A percentile compares a stretch with the other conserved stretches of the same genome.
Conservation (phyloP, 2,797 vertebrate species). For the Hoplostethus atlanticus region DNA sequence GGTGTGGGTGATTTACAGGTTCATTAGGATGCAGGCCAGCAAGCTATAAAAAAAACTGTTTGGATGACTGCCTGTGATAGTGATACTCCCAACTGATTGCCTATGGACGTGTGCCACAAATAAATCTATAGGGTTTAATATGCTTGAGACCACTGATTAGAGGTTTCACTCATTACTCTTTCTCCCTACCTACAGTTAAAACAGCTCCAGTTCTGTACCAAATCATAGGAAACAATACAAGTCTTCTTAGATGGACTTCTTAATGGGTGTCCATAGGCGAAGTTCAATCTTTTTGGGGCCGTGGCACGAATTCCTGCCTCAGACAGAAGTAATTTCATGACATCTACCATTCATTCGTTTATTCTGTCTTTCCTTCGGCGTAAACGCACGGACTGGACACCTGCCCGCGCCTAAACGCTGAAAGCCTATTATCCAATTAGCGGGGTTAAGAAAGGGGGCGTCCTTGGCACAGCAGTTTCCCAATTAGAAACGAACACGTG, state of each 20-base stretch:
- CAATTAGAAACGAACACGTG: constrained; percentile 78
- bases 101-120: background rate
- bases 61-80: background rate
- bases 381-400: background rate
- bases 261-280: too few relatives aligned
- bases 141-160: too few relatives aligned
- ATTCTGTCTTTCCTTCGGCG: background rate
- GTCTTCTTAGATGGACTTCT: too few relatives aligned
- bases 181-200: too few relatives aligned
- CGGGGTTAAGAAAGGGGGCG: constrained; percentile 45
- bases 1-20: constrained; percentile 61
- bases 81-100: constrained; percentile 1
- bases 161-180: too few relatives aligned
- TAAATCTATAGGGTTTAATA: too few relatives aligned
- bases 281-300: too few relatives aligned
- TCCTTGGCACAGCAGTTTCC: constrained; percentile 44
- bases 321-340: background rate
- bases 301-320: background rate
- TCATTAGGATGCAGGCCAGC: constrained; percentile 54
- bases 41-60: constrained; percentile 24
- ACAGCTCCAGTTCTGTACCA: too few relatives aligned
- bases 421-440: constrained; percentile 83
- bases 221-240: too few relatives aligned
- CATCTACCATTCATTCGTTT: background rate
- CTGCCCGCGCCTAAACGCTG: constrained; percentile 19